Conservation (phyloP, 2,113 vertebrate species). For the Pseudopodoces humilis region DNA sequence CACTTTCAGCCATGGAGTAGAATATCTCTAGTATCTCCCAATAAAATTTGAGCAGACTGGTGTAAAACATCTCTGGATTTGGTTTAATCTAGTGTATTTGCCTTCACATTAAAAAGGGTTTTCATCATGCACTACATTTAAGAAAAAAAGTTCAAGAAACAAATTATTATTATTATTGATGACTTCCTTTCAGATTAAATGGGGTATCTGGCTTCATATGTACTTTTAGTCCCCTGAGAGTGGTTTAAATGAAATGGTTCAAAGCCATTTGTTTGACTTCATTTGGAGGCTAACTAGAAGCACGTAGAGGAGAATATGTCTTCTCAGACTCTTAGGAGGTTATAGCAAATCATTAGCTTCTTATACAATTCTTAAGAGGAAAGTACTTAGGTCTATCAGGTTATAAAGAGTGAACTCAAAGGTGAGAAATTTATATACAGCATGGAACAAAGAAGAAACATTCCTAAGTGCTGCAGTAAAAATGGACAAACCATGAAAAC, state of each 20-base stretch:
- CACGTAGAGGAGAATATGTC: fast-evolving
- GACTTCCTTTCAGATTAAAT: neutral
- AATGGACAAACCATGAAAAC: neutral
- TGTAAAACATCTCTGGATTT: neutral
- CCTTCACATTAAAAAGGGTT: neutral
- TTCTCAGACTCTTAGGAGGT: neutral
- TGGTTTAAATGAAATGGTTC: neutral
- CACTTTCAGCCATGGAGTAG: neutral
- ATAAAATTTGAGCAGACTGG: neutral
- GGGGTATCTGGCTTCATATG: neutral
- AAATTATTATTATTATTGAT: neutral
- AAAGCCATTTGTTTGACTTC: neutral
- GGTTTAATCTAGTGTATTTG: neutral
- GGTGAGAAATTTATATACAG: neutral
- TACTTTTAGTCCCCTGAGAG: neutral
- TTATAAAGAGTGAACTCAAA: neutral
- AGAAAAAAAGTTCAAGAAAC: neutral
- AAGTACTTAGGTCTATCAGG: neutral
- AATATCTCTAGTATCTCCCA: neutral
- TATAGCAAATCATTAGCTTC: neutral
- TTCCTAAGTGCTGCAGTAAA: neutral
- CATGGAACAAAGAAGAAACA: fast-evolving
- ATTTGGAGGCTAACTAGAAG: neutral
- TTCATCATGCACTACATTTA: neutral
- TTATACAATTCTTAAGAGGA: neutral